Conservation (phyloP, 2,797 vertebrate genomes). For the Tokudaia muenninki region DNA sequence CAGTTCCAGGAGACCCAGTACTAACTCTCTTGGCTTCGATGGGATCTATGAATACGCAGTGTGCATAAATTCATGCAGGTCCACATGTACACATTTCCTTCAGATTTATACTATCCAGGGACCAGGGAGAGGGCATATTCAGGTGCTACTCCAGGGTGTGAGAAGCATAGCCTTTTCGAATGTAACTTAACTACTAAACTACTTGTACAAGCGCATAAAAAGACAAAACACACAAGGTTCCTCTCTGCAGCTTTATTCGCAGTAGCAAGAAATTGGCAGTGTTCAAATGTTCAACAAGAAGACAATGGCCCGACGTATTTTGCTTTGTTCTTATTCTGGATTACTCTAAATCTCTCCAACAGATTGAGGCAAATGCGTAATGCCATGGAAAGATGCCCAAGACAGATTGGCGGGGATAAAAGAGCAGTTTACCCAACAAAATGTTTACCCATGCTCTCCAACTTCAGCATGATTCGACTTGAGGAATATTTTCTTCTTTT, state of each 20-base stretch:
- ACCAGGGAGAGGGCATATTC: not conserved
- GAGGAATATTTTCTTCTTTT: not conserved
- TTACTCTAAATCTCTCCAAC: slow-evolving; percentile 42
- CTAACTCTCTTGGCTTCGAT: not conserved
- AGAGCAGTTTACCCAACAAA: slow-evolving; percentile 54
- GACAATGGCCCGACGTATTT: slow-evolving; percentile 8
- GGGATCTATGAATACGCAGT: too few relatives aligned
- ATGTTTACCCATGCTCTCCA: not conserved
- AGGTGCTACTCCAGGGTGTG: not conserved
- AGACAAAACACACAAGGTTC: not conserved
- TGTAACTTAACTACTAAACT: not conserved
- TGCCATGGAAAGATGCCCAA: slow-evolving; percentile 9
- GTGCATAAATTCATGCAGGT: not conserved
- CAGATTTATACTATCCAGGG: not conserved
- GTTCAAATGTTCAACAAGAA: not conserved
- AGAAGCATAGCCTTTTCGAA: not conserved
- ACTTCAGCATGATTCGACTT: not conserved
- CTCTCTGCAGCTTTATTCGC: not conserved
- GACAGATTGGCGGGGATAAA: slow-evolving; percentile 1
- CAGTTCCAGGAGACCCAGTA: not conserved
- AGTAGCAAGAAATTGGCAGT: slow-evolving; percentile 33
- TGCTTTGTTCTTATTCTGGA: slow-evolving; percentile 58
- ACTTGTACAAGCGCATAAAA: not conserved
- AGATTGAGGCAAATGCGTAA: slow-evolving; percentile 32
- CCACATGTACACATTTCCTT: not conserved